A percentile compares a stretch with the other conserved stretches of the same genome.
Evolutionary conservation across 2,797 vertebrate species (phyloP).

Genomic region (Peromyscus nudipes): DNA sequence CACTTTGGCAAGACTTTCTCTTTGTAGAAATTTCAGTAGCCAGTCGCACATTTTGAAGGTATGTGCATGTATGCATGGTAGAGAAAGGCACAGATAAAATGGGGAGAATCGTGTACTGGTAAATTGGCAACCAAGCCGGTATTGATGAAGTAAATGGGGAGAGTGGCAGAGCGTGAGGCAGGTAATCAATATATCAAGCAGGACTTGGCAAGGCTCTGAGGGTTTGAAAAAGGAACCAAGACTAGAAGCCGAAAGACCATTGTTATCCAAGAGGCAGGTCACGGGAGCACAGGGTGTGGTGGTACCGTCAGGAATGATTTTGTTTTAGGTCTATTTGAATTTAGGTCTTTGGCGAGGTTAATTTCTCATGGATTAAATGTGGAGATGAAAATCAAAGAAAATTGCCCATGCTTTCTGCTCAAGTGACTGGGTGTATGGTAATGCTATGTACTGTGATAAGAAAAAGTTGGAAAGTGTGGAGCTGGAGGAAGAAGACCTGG

Average conservation of each 20-base stretch:
- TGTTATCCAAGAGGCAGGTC: background rate
- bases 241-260: background rate
- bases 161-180: background rate
- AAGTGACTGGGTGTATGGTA: background rate
- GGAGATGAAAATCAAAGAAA: background rate
- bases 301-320: background rate
- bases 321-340: conserved; percentile 40
- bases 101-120: background rate
- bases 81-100: background rate
- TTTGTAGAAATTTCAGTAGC: conserved; percentile 8
- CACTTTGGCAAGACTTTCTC: background rate
- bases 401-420: conserved; percentile 26
- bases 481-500: background rate
- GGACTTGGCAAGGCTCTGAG: background rate
- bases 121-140: conserved; percentile 1
- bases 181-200: background rate
- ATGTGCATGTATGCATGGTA: background rate
- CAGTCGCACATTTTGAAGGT: background rate
- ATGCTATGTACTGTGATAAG: background rate
- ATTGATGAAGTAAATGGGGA: background rate
- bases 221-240: background rate
- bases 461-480: background rate
- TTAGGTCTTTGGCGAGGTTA: background rate
- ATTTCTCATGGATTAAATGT: background rate
- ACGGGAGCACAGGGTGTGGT: background rate